Evolutionary conservation across 2,888 invertebrate species (phyloP).

Genomic region (Nesidiocoris tenuis): DNA sequence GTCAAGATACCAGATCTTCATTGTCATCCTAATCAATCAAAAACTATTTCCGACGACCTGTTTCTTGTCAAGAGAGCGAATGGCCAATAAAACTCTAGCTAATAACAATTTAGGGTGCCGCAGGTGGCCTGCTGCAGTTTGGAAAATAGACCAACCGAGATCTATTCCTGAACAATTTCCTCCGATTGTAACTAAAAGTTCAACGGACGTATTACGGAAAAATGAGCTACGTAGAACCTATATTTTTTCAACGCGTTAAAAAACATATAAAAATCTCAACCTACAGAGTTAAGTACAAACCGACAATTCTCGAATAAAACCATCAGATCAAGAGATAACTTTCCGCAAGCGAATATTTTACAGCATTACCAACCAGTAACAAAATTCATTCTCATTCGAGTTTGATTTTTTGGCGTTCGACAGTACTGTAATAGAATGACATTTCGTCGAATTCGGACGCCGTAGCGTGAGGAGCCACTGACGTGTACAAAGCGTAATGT

Average conservation of each 20-base stretch:
- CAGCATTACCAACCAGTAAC: conserved; percentile 6
- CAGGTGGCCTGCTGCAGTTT: no score
- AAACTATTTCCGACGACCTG: no score
- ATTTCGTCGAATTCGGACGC: conserved; percentile 85
- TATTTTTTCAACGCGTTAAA: background rate
- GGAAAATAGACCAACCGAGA: no score
- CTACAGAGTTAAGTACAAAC: background rate
- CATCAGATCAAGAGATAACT: conserved; percentile 12
- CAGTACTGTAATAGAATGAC: conserved; percentile 81
- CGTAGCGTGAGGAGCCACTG: conserved; percentile 81
- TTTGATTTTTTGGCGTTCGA: conserved; percentile 61
- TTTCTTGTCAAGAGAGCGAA: no score
- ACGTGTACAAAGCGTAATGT: conserved; percentile 83
- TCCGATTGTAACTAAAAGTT: no score
- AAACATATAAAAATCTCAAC: background rate
- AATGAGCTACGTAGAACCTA: no score
- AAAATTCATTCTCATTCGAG: conserved; percentile 44
- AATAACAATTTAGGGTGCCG: no score
- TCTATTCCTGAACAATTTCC: no score
- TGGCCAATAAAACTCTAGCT: no score
- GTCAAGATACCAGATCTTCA: no score
- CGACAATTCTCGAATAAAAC: background rate
- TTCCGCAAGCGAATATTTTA: conserved; percentile 25
- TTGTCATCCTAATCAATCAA: no score
- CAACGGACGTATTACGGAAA: no score